These are phyloP conservation scores for Tamias sibiricus DNA, from an alignment of 2,113 vertebrate genomes.

Conservation along the genomic window DNA sequence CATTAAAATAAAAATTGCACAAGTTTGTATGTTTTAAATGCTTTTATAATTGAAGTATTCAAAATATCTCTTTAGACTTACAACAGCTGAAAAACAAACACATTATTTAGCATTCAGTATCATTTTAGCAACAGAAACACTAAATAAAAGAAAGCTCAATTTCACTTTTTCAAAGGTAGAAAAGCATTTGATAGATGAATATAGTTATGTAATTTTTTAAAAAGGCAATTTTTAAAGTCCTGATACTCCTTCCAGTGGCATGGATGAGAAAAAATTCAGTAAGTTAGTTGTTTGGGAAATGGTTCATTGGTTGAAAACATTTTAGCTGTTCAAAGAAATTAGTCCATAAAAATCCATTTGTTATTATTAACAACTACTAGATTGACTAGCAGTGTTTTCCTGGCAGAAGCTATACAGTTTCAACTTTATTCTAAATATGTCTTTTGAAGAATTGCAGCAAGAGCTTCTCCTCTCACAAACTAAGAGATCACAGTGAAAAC, in stretches of 20 bases:
- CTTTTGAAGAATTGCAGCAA: not conserved
- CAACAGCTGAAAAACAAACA: slow-evolving; percentile 87
- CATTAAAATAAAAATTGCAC: slow-evolving; percentile 99
- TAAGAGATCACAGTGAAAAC: slow-evolving; percentile 16
- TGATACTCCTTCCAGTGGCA: slow-evolving; percentile 13
- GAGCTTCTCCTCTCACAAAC: not conserved
- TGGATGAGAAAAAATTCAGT: slow-evolving; percentile 47
- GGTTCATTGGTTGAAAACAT: slow-evolving; percentile 61
- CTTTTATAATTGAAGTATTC: slow-evolving; percentile 91
- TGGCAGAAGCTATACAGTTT: not conserved
- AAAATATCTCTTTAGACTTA: slow-evolving; percentile 88
- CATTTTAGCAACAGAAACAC: slow-evolving; percentile 80
- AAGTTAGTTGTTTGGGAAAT: slow-evolving; percentile 60
- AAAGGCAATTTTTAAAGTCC: slow-evolving; percentile 30
- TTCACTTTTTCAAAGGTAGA: slow-evolving; percentile 68
- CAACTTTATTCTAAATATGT: not conserved
- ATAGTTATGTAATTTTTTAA: slow-evolving; percentile 6
- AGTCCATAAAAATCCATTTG: slow-evolving; percentile 48
- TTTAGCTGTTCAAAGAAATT: slow-evolving; percentile 63
- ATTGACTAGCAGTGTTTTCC: slow-evolving; percentile 31
- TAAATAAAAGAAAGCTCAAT: slow-evolving; percentile 67
- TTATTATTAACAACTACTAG: slow-evolving; percentile 39
- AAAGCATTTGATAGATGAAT: slow-evolving; percentile 56
- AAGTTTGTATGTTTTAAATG: slow-evolving; percentile 96
- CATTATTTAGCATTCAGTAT: slow-evolving; percentile 83